Evolutionary conservation across 2,888 invertebrate species (phyloP).

Genomic region (Orthosia cruda): DNA sequence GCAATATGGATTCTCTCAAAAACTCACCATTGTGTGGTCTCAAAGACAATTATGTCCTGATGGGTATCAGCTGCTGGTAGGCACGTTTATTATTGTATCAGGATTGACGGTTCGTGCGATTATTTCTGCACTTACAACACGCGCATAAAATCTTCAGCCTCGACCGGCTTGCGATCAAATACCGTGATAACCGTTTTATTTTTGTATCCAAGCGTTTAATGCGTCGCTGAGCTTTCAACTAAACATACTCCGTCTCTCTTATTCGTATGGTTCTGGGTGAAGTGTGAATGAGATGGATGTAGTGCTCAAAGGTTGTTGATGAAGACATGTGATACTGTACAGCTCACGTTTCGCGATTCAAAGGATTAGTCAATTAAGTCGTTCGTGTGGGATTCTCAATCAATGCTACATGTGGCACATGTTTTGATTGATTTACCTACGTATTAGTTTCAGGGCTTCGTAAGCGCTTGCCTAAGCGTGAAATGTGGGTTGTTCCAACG

Average conservation of each 20-base stretch:
- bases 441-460: neutral
- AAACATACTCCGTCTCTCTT: constrained; percentile 40
- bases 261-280: neutral
- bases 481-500: neutral
- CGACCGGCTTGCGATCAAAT: constrained; percentile 60
- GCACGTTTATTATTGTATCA: constrained; percentile 25
- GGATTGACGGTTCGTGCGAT: neutral
- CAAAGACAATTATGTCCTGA: constrained; percentile 11
- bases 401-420: constrained; percentile 46
- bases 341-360: constrained; percentile 68
- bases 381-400: constrained; percentile 55
- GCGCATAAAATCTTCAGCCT: constrained; percentile 65
- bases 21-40: neutral
- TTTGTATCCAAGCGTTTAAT: constrained; percentile 69
- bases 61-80: constrained; percentile 15
- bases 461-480: neutral
- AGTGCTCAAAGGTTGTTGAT: constrained; percentile 37
- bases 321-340: constrained; percentile 63
- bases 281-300: constrained; percentile 22
- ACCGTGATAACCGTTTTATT: constrained; percentile 71
- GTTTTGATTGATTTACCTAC: constrained; percentile 38
- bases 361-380: constrained; percentile 68
- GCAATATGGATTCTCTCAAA: neutral
- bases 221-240: constrained; percentile 42
- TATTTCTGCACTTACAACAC: constrained; percentile 46